Evolutionary conservation across 1,140 invertebrate species (phyloP), one percentile per base, ranked within the genome.

Genomic region (Propsilocerus akamusi): DNA sequence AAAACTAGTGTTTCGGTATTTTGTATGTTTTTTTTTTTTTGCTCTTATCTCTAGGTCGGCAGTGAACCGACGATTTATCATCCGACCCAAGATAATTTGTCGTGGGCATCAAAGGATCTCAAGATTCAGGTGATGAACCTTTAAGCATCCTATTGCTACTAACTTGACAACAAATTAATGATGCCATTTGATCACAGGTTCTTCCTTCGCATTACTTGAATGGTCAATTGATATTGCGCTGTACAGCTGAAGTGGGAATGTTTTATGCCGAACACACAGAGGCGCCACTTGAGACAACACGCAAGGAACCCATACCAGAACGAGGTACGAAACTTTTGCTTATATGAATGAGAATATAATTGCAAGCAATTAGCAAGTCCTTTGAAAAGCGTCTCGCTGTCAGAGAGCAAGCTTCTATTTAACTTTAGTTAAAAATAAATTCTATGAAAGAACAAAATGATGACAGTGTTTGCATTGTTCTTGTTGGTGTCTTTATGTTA

Each of bases 221-320:
- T 46, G 51, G 51, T 3, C 51, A 52, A 26, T 24, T 52, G 14
- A 25, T 46, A 28, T 30, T 52, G 24, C 26, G 48, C 3, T 52
- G 51, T 52, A 49, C 30, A 24, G 51, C 51, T 7, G 51, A 52
- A 49, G 37, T 52, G 12, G 30, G 14, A 10, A 22, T 12, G 25
- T 46, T 52, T 17, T 52, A 52, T 49, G 48, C 47, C 5, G 51
- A 52, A 41, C 46, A 24, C 22, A 49, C 51, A 12, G 51, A 52
- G 26, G 47, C 47, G 11, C 23, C 25, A 3, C 25, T 52, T 3
- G 28, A 47, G 32, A 49, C 30, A 22, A 46, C 47, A 23, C 22
- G 47, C 26, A 52, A 52, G 25, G 51, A 52, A 46, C 51, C 51
- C 11, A 49, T 52, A 34, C 51, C 51, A 26, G 51, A 52, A 34